Evolutionary conservation across 2,797 vertebrate genomes (phyloP), one percentile per base, ranked within the genome.

Genomic region (Acanthiza pusilla): DNA sequence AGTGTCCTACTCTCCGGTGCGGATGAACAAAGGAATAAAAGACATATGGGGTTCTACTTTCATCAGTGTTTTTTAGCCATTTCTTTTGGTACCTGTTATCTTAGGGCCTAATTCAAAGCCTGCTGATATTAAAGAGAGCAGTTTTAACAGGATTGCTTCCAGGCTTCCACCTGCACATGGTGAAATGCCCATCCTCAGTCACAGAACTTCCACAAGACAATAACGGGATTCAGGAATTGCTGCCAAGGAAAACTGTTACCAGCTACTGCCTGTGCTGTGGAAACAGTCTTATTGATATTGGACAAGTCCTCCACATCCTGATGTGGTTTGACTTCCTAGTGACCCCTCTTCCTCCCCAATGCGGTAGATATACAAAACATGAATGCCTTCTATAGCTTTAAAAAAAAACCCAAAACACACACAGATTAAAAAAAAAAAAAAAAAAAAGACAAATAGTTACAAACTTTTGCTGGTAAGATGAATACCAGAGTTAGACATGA

Each of bases 281-380:
- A 98, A 98, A 98, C 97, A 98, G 94, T 95, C 94, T 97, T 97
- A 94, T 38, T 93, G 87, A 78, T 88, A 88, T 32, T 76, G 92
- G 91, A 77, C 84, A 94, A 77, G 60, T 93, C 93, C 74, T 93
- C 88, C 94, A 96, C 75, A 96, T 96, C 89, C 94, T 82, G 88
- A 95, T 96, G 87, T 92, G 94, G 94, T 90, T 63, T 95, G 83
- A 97, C 91, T 95, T 91, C 55, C 74, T 96, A 94, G 40, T 84
- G 78, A 95, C 58, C 76, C 88, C 92, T 89, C 84, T 83, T 96
- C 71, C 85, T 89, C 63, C 67, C 91, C 93, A 66, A 77, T 43
- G 51, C 63, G 85, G 68, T 92, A 94, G 82, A 93, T 92, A 70
- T 21, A 88, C 61, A 96, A 89, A 97, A 92, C 36, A 88, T 61